Evolutionary conservation across 1,140 invertebrate species (phyloP).

Genomic region (Gonioctena quinquepunctata): DNA sequence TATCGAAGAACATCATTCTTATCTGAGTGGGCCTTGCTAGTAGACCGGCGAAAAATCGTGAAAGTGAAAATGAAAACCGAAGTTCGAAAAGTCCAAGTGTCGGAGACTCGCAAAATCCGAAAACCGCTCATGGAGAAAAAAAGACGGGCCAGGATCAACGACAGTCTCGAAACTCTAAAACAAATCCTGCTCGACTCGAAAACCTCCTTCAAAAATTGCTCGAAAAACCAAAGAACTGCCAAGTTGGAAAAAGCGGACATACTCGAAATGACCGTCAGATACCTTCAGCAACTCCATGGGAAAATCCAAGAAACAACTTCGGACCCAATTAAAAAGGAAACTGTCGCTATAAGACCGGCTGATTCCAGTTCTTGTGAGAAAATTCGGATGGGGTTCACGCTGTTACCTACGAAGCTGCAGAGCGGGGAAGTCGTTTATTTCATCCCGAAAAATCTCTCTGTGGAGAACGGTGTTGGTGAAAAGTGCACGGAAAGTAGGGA

Average conservation of each 20-base stretch:
- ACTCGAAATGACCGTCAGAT: constrained; percentile 68
- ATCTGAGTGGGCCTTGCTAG: background rate
- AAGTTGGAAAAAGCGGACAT: constrained; percentile 73
- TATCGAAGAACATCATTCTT: constrained; percentile 19
- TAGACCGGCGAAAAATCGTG: background rate
- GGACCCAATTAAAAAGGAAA: background rate
- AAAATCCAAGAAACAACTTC: constrained; percentile 31
- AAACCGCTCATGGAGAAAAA: constrained; percentile 75
- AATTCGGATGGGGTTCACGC: constrained; percentile 36
- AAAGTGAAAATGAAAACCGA: constrained; percentile 30
- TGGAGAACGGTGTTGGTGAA: constrained; percentile 3
- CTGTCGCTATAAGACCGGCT: constrained; percentile 28
- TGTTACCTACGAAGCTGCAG: constrained; percentile 45
- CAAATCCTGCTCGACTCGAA: constrained; percentile 63
- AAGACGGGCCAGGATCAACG: constrained; percentile 69
- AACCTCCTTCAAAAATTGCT: constrained; percentile 36
- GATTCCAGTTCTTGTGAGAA: constrained; percentile 32
- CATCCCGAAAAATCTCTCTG: constrained; percentile 34
- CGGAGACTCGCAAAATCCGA: constrained; percentile 55
- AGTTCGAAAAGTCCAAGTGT: constrained; percentile 10
- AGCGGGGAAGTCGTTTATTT: constrained; percentile 48
- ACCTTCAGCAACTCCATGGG: constrained; percentile 59
- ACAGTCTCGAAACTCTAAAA: constrained; percentile 67
- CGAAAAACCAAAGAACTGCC: constrained; percentile 54
- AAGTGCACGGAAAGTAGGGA: constrained; percentile 23